Percentiles rank a stretch among this genome's conserved stretches.
phyloP scores from a whole-genome alignment of 2,797 vertebrate genomes.

The Pseudotriccus pelzelni region DNA sequence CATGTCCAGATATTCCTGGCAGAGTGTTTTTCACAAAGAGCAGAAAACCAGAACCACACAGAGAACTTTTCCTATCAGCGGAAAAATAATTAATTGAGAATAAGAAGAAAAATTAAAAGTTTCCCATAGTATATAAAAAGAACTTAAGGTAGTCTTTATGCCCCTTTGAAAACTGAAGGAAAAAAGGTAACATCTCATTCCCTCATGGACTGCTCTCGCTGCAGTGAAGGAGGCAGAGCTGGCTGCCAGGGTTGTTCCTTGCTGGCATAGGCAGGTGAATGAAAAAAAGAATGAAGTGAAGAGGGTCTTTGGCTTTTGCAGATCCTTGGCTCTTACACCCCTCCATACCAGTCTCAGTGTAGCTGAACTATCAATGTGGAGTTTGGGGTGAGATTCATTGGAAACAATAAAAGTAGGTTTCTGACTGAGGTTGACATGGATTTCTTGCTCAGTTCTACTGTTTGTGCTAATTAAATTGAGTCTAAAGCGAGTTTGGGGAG shows the following conservation, averaged over 20 bases:
- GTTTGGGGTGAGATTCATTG: background rate
- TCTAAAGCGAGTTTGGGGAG: background rate
- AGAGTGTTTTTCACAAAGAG: background rate
- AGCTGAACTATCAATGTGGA: background rate
- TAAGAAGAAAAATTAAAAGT: background rate
- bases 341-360: rapidly evolving
- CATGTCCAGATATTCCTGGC: background rate
- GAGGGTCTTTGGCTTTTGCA: background rate
- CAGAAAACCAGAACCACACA: background rate
- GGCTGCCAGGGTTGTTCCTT: background rate
- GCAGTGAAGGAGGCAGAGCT: background rate
- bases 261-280: background rate
- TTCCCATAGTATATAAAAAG: background rate
- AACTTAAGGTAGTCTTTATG: background rate
- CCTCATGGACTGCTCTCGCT: background rate
- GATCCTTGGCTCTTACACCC: background rate
- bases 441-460: background rate
- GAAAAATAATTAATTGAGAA: background rate
- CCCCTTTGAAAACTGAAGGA: background rate
- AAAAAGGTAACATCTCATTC: background rate
- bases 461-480: background rate
- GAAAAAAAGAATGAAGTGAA: background rate
- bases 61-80: background rate
- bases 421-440: background rate
- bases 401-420: background rate